Conservation (phyloP, 2,888 invertebrate species). For the Drosophila prolongata region DNA sequence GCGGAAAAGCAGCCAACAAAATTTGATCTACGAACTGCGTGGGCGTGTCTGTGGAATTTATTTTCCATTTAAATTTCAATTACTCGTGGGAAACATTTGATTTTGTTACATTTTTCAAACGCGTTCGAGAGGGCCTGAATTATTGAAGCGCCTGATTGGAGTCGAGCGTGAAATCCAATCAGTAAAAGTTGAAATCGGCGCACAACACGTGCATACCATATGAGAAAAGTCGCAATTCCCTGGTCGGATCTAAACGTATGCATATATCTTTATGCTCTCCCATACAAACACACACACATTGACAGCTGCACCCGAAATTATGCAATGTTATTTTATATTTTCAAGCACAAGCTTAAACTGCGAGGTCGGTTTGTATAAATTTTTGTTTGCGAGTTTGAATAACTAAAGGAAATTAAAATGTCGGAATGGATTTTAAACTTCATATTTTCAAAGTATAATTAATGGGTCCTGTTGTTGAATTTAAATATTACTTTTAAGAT, state of each 20-base stretch:
- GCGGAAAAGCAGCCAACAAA: slow-evolving; percentile 26
- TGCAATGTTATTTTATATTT: slow-evolving; percentile 41
- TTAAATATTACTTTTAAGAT: neutral
- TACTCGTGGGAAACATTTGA: slow-evolving; percentile 45
- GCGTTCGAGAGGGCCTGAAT: slow-evolving; percentile 56
- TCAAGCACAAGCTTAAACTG: slow-evolving; percentile 8
- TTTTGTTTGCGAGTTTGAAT: neutral
- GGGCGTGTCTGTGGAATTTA: slow-evolving; percentile 45
- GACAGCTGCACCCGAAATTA: slow-evolving; percentile 41
- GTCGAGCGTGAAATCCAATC: slow-evolving; percentile 63
- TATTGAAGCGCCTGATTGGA: slow-evolving; percentile 73
- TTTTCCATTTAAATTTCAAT: slow-evolving; percentile 74
- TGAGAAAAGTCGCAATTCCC: slow-evolving; percentile 13
- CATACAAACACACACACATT: slow-evolving; percentile 5
- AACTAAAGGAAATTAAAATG: neutral
- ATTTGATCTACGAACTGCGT: slow-evolving; percentile 42
- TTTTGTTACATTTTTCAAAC: slow-evolving; percentile 23
- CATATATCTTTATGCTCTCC: neutral
- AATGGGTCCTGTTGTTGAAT: neutral
- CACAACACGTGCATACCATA: slow-evolving; percentile 13
- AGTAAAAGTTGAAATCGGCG: slow-evolving; percentile 32
- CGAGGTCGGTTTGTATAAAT: slow-evolving; percentile 15
- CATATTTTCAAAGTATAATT: neutral
- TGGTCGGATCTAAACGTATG: neutral
- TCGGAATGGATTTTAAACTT: neutral